These are phyloP conservation scores for Sminthopsis crassicaudata DNA, from an alignment of 2,113 vertebrate species.

Conservation along the genomic window DNA sequence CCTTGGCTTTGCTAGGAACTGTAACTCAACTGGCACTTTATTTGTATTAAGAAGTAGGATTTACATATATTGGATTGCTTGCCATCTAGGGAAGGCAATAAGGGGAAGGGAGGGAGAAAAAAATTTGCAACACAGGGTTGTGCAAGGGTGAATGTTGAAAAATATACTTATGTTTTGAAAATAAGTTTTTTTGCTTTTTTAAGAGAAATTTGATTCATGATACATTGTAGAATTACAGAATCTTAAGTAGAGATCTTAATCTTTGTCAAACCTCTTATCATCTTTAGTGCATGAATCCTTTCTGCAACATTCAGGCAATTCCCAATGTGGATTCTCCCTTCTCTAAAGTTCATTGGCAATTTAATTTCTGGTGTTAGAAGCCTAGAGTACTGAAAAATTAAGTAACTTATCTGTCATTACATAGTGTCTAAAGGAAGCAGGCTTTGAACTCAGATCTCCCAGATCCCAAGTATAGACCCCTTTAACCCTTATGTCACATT, in stretches of 20 bases:
- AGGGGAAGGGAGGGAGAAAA: too few relatives aligned
- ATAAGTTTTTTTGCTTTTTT: too few relatives aligned
- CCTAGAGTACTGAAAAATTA: not conserved
- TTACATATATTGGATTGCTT: not conserved
- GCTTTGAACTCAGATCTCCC: not conserved
- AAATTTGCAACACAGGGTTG: too few relatives aligned
- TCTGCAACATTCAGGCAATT: not conserved
- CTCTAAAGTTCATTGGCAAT: not conserved
- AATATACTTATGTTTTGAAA: too few relatives aligned
- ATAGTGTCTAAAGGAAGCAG: not conserved
- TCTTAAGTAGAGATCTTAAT: not conserved
- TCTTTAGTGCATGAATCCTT: not conserved
- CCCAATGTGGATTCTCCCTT: not conserved
- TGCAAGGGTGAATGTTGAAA: too few relatives aligned
- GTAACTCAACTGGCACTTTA: not conserved
- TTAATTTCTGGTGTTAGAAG: not conserved
- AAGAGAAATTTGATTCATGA: not conserved
- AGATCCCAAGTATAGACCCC: not conserved
- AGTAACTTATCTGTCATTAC: constrained; percentile 31
- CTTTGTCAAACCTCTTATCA: not conserved
- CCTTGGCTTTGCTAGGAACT: not conserved
- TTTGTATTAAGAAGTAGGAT: not conserved
- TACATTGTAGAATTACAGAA: not conserved
- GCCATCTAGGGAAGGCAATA: too few relatives aligned
- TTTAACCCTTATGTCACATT: not conserved